Evolutionary conservation across 2,113 vertebrate species (phyloP), one percentile per base, ranked within the genome.

Genomic region (Falcunculus frontatus): DNA sequence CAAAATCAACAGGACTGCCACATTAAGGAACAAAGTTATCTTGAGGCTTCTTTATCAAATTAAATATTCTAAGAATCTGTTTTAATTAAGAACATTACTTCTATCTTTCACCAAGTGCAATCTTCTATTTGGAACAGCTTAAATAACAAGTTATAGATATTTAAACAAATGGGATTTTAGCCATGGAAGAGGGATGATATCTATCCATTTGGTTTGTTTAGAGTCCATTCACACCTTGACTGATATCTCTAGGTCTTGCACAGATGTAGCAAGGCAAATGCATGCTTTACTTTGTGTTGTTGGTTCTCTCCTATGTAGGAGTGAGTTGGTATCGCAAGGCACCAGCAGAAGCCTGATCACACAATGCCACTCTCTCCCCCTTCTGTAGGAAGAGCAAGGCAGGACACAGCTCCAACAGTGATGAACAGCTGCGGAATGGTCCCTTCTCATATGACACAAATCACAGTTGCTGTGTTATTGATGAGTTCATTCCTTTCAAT

Each of bases 21-120:
- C 56, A 42, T 68, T 94, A 93, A 81, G 78, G 84, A 97, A 82
- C 74, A 87, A 96, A 96, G 93, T 95, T 97, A 97, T 98, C 97
- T 97, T 57, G 78, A 96, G 78, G 90, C 77, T 97, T 95, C n/a
- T 84, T 90, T 94, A 93, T 96, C 90, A 96, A 95, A 81, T 27
- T 27, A 96, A 96, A 89, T 56, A 92, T 89, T 90, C 65, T 90
- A 96, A 92, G 85, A 81, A 90, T 90, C 73, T 87, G 47, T 60
- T 96, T 92, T 84, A 90, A 95, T 95, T 93, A 93, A 89, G 87
- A 94, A 32, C 73, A 86, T 87, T 74, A 52, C 76, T 84, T 93
- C 62, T 93, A 64, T 90, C 79, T 94, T 91, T 70, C 75, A 84
- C 55, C 7, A 60, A 81, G 52, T 19, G 7, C 92, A 96, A 52